Evolutionary conservation across 1,140 invertebrate genomes (phyloP), one percentile per base, ranked within the genome.

Genomic region (Carposina sasakii): DNA sequence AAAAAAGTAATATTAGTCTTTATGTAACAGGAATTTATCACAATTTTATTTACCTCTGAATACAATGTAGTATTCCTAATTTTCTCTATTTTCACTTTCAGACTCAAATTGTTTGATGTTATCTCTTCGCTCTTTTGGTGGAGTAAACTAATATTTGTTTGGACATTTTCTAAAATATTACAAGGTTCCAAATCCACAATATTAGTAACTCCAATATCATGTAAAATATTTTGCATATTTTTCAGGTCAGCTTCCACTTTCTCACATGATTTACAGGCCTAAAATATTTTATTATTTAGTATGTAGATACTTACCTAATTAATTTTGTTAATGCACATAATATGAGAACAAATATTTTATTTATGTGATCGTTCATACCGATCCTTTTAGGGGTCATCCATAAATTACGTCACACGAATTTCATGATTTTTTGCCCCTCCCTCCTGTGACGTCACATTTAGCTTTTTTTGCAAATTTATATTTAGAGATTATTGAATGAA

Each of bases 71-170:
- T 54, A 28, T 51, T 63, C 53, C 63, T 70, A 10, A 73, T 43
- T 65, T 79, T 83, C 36, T 79, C 76, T 42, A 83, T 74, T 54
- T 79, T 70, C 20, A 75, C 53, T 63, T 74, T 79, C 3, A 79
- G 40, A 15, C 68, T 63, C 13, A 83, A 60, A 57, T 73, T 83
- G 47, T 54, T 72, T 39, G 74, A 81, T 16, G 68, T 79, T 15
- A 79, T 42, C 6, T 79, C 67, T 52, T 83, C 79, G 67, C 76
- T 77, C 44, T 76, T 70, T 13, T 37, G 46, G 47, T 83, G 76
- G 21, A 83, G 44, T 5, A 30, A 44, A 30, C 52, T 64, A 26
- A 83, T 71, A 40, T 67, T 71, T 48, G 61, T 58, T 41, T 77
- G 67, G n/a, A 71, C 71, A 64, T 69, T 71, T 26, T 76, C 68